Base-by-base conservation (phyloP, 2,113 vertebrate species). In the Spea bombifrons region DNA sequence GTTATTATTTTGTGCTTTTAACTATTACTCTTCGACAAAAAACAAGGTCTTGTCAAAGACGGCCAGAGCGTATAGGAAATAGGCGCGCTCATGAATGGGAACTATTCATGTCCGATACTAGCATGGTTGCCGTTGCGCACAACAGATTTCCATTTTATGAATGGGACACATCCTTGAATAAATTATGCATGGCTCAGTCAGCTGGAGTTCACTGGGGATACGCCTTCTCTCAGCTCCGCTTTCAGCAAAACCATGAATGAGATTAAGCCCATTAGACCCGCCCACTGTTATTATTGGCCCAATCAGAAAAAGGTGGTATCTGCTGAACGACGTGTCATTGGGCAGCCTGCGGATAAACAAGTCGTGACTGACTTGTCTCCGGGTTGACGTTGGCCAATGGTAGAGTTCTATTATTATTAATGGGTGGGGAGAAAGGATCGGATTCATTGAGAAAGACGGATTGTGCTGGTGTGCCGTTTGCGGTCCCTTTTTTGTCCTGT, bases 371-470 rank as follows among this genome's bases (percentile, higher is more conserved):
- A 59, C 55, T 3, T 59, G 55, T 59, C 15, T 59, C 55, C 55
- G 15, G 55, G 9, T 8, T 59, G 12, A 59, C 55, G 55, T 59
- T 12, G 10, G 15, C 55, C 55, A 59, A 59, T 59, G 10, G 55
- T 4, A 59, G 12, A 13, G 55, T 12, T 59, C 15, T 12, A 59
- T 13, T 13, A 59, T 59, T 13, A 59, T 13, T 59, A 13, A 13
- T 13, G 10, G 55, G 55, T 13, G 55, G 55, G 55, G 8, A 5
- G 55, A 10, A 30, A 13, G 55, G 8, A 9, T 52, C 9, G 15
- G 55, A 59, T 59, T 59, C 55, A 59, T 59, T 59, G 55, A 59
- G 55, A 59, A 59, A 59, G 55, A 59, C 55, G 55, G 55, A 9
- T 13, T 59, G 55, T 59, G 55, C 30, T 59, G 55, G 55, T 3